Base-by-base conservation (phyloP, 2,113 vertebrate species). In the Fukomys damarensis region DNA sequence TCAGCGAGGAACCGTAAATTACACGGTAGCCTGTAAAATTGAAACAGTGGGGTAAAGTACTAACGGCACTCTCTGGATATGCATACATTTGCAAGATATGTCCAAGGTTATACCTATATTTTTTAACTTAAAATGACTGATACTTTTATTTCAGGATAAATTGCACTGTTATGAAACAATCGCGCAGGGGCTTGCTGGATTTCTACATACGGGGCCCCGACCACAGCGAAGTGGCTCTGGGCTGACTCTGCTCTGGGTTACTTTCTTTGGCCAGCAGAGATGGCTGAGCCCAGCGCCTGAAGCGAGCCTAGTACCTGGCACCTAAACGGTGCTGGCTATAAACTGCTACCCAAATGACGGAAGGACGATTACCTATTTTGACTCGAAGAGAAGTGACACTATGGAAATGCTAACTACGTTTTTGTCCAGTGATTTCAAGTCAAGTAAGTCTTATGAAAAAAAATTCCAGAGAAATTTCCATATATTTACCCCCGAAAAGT, bases 71-170 rank as follows among this genome's bases (percentile, higher is more conserved):
- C 28, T 80, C 65, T 58, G 38, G 2, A 85, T 63, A 0, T 16
- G 32, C 16, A 43, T 17, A 82, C 35, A 59, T 92, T 68, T 89
- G 14, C 19, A 82, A 96, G 80, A 22, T 24, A 79, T 8, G 7
- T 66, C 72, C 38, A 52, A 80, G 17, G 16, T 52, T 84, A 81
- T 54, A 61, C 22, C 68, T 66, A 11, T 28, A 26, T 7, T 0
- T 63, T 76, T 32, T 82, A 76, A 89, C 24, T 74, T 30, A 52
- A 81, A 85, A 74, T 46, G 14, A 52, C 35, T 59, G 30, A 32
- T 10, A 89, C n/a, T 63, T 86, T 77, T 43, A 77, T 77, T 92
- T 56, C 26, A 89, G 49, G 85, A 84, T 84, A 84, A 74, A 59
- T 74, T 43, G 26, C 14, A 76, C 59, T n/a, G 43, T 41, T 35